Evolutionary conservation across 1,140 invertebrate genomes (phyloP), one percentile per base, ranked within the genome.

Genomic region (Psix sp.): DNA sequence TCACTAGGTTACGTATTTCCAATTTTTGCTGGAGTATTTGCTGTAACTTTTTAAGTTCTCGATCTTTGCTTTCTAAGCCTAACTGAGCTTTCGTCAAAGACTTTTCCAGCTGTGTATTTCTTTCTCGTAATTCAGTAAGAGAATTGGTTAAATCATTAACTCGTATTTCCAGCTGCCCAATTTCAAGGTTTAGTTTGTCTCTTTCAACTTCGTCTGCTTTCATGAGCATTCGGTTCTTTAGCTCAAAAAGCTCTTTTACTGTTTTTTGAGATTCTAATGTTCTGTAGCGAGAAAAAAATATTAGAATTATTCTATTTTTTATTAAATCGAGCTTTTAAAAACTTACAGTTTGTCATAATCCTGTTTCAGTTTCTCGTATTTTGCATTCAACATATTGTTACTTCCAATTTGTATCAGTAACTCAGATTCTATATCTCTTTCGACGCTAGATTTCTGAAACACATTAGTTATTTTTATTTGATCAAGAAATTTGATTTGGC

Each of bases 31-130:
- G 49, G 11, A 42, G 16, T 46, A 60, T 13, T 2, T 21, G n/a
- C n/a, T 40, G n/a, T 17, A 60, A 4, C 14, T 48, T 40, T 62
- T 62, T 62, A 14, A 70, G 31, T 38, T 70, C 38, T 0, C 56
- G 39, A 14, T 70, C 49, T 49, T 56, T 70, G 3, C n/a, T 56
- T 9, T 70, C 66, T 10, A 16, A 11, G 9, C 21, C 11, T 9
- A 62, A 38, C 16, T 46, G 39, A 17, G 35, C 48, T 16, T 31
- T 46, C 7, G 26, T 48, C 13, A 70, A 36, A 11, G 20, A 33
- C 35, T 48, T 43, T 39, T 70, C 40, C 0, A 70, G 56, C 5
- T 70, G 54, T 17, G 36, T 54, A 24, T 70, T 70, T 48, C 56
- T 45, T 5, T 54, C 36, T 31, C 48, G 48, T 14, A 56, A 36